Evolutionary conservation across 2,888 invertebrate species (phyloP), one percentile per base, ranked within the genome.

Genomic region (Drosophila anceps): DNA sequence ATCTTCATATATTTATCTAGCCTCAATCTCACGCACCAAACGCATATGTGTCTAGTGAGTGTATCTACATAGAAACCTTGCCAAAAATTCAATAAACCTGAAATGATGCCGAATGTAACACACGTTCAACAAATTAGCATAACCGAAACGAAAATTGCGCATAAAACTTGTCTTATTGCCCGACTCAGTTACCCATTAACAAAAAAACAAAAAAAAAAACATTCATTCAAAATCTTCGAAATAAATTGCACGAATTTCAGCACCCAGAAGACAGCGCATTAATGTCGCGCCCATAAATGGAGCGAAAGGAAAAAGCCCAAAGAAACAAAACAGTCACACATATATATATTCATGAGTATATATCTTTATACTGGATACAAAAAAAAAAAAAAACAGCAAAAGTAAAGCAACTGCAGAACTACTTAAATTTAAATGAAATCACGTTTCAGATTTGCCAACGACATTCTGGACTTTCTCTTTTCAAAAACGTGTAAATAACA

Each of bases 401-500:
- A 67, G 46, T 67, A 69, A 73, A 46, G 15, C 60, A 84, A 84
- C 69, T 77, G 70, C 69, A 80, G 78, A 85, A 81, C 83, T 88
- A 79, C 71, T 77, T 77, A 78, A 79, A 75, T 75, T 78, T 68
- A 83, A 84, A 88, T 81, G 79, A 88, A 88, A 85, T 72, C 82
- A 84, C 84, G 84, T 72, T 69, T 72, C 53, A 51, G 68, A 67
- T 67, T 48, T 69, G 65, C 73, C 69, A 43, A 27, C 51, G 35
- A 50, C 79, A 71, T 72, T 75, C 77, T 79, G 83, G 80, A 91
- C 91, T 91, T 91, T 91, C 91, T 91, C 91, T 91, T 91, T 91
- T 90, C 88, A 90, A 79, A 82, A 84, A 69, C 77, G 68, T 89
- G 90, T 90, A 88, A 89, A 86, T 82, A 87, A 84, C 82, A 86